Conservation (phyloP, 2,113 vertebrate genomes). For the Sorex fumeus region DNA sequence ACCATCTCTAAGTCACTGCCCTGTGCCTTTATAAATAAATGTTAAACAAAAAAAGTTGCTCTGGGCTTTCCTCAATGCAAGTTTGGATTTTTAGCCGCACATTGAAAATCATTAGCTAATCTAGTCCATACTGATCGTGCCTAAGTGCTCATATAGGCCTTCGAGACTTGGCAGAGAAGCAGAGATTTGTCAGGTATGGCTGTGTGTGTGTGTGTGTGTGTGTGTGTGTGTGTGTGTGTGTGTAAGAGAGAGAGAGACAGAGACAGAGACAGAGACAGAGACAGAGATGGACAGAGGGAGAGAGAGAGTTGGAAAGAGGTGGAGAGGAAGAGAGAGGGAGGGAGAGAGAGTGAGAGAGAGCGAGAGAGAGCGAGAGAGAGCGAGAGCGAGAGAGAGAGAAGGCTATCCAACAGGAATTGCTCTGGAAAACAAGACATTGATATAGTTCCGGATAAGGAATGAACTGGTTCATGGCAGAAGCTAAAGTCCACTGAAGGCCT, state of each 20-base stretch:
- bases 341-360: too few relatives aligned
- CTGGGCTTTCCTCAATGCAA: background rate
- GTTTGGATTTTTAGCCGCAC: background rate
- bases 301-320: too few relatives aligned
- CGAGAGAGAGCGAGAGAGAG: too few relatives aligned
- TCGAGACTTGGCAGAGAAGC: background rate
- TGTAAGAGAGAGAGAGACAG: too few relatives aligned
- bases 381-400: background rate
- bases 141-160: background rate
- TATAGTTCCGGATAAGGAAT: background rate
- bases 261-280: too few relatives aligned
- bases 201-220: too few relatives aligned
- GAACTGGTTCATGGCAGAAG: background rate
- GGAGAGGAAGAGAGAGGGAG: too few relatives aligned
- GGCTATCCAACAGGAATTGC: background rate
- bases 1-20: background rate
- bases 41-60: background rate
- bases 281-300: too few relatives aligned
- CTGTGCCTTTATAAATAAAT: background rate
- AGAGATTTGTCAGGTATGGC: too few relatives aligned
- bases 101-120: background rate
- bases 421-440: background rate
- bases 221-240: too few relatives aligned
- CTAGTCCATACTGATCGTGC: background rate
- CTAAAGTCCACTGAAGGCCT: background rate